Evolutionary conservation across 2,113 vertebrate genomes (phyloP).

Genomic region (Sisor rabdophorus): DNA sequence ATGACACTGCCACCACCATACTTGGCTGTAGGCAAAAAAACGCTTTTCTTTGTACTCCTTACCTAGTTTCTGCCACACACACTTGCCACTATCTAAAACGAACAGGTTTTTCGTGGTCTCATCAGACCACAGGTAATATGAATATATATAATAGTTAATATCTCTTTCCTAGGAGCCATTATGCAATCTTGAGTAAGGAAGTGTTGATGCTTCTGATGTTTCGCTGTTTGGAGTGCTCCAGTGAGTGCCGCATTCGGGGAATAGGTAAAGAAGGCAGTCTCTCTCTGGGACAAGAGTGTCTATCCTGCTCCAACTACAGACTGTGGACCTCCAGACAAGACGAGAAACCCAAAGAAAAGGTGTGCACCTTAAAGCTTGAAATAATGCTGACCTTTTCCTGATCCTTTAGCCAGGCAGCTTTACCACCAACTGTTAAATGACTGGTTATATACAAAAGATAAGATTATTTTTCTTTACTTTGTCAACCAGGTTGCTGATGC

Average conservation of each 20-base stretch:
- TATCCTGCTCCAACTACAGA: conserved; percentile 21
- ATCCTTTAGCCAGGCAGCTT: background rate
- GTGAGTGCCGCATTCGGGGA: conserved; percentile 21
- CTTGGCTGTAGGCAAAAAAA: no score
- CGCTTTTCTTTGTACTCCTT: no score
- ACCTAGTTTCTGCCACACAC: no score
- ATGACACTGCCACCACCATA: no score
- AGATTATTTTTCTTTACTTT: background rate
- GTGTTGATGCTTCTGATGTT: conserved; percentile 26
- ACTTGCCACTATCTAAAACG: no score
- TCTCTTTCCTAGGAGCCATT: conserved; percentile 1
- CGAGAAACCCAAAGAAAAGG: conserved; percentile 11
- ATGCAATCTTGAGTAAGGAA: conserved; percentile 10
- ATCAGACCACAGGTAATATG: no score
- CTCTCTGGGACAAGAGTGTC: conserved; percentile 25
- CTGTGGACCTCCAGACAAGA: conserved; percentile 21
- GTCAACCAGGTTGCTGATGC: background rate
- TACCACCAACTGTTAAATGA: background rate
- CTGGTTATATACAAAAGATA: background rate
- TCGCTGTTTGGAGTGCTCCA: conserved; percentile 31
- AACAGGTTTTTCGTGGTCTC: no score
- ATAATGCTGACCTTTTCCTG: background rate
- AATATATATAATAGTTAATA: no score
- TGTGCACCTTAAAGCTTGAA: background rate
- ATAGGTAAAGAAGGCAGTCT: conserved; percentile 26